A percentile compares a stretch with the other conserved stretches of the same genome.
phyloP scores from a whole-genome alignment of 2,113 vertebrate species.

The Poicephalus meyeri region DNA sequence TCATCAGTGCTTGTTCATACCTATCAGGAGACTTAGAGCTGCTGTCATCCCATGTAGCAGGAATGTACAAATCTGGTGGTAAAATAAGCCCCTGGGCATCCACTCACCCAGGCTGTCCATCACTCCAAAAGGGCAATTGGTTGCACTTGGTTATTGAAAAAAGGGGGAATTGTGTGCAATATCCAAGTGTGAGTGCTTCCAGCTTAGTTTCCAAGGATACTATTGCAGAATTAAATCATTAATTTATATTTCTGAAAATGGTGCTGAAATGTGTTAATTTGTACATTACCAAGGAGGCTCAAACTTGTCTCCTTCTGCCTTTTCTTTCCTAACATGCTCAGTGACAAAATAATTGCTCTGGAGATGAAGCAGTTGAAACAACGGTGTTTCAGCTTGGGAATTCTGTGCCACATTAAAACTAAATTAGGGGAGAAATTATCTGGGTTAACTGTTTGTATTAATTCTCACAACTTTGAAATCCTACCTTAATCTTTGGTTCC shows the following conservation, averaged over 20 bases:
- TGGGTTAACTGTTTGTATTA: neutral
- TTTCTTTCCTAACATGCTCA: slow-evolving; percentile 3
- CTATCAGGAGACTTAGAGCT: slow-evolving; percentile 34
- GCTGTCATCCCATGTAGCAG: neutral
- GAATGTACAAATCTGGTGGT: slow-evolving; percentile 7
- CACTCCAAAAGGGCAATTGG: slow-evolving; percentile 43
- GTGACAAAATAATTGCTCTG: slow-evolving; percentile 29
- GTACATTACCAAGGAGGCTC: slow-evolving; percentile 23
- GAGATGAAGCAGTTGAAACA: neutral
- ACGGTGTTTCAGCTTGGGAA: neutral
- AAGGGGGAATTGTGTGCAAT: neutral
- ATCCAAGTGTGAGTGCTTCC: neutral
- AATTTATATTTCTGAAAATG: slow-evolving; percentile 48
- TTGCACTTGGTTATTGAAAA: slow-evolving; percentile 23
- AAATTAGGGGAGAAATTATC: neutral
- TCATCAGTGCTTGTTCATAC: slow-evolving; percentile 28
- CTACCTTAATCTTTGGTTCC: neutral
- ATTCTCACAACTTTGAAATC: neutral
- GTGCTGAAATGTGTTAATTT: slow-evolving; percentile 49
- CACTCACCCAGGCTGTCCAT: slow-evolving; percentile 33
- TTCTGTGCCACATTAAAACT: neutral
- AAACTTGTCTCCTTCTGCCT: slow-evolving; percentile 29
- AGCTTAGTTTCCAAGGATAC: slow-evolving; percentile 52
- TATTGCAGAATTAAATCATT: slow-evolving; percentile 39
- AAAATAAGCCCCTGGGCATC: neutral